These are phyloP conservation scores for Betta splendens DNA, from an alignment of 2,797 vertebrate species.

Conservation along the genomic window DNA sequence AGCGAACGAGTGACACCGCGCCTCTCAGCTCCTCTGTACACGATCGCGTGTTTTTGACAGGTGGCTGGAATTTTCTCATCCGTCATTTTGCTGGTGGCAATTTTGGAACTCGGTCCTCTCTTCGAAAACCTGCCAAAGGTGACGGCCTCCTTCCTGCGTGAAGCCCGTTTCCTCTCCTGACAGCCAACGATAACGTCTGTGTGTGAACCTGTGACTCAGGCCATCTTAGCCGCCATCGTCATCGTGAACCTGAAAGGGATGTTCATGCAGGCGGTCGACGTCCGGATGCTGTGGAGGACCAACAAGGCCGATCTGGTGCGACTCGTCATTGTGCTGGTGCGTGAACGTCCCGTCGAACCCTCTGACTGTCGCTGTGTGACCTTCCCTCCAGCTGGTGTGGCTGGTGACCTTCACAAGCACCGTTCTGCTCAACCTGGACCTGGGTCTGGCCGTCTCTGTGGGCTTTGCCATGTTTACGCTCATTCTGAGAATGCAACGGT, in stretches of 20 bases:
- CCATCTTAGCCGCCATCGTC: conserved; percentile 88
- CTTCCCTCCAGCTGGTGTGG: conserved; percentile 87
- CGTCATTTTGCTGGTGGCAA: conserved; percentile 87
- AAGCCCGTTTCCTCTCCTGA: conserved; percentile 1
- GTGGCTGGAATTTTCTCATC: conserved; percentile 82
- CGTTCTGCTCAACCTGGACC: conserved; percentile 88
- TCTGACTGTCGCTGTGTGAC: conserved; percentile 32
- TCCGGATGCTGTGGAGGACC: conserved; percentile 85
- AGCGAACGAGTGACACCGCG: conserved; percentile 5
- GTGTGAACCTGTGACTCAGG: conserved; percentile 79
- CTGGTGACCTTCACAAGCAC: conserved; percentile 88
- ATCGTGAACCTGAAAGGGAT: conserved; percentile 94
- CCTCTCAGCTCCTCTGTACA: conserved; percentile 6
- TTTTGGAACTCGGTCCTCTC: conserved; percentile 90
- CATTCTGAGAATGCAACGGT: conserved; percentile 92
- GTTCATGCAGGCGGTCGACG: conserved; percentile 87
- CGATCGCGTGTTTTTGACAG: conserved; percentile 53
- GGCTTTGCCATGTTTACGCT: conserved; percentile 87
- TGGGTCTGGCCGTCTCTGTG: conserved; percentile 87
- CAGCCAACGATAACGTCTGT: neutral
- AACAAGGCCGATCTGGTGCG: conserved; percentile 88
- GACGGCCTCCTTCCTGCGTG: conserved; percentile 26
- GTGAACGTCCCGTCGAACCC: conserved; percentile 1
- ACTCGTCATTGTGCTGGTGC: conserved; percentile 9
- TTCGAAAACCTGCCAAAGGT: conserved; percentile 93